These are phyloP conservation scores for Rhizoglyphus robini DNA, from an alignment of 1,140 invertebrate species.

Conservation along the genomic window DNA sequence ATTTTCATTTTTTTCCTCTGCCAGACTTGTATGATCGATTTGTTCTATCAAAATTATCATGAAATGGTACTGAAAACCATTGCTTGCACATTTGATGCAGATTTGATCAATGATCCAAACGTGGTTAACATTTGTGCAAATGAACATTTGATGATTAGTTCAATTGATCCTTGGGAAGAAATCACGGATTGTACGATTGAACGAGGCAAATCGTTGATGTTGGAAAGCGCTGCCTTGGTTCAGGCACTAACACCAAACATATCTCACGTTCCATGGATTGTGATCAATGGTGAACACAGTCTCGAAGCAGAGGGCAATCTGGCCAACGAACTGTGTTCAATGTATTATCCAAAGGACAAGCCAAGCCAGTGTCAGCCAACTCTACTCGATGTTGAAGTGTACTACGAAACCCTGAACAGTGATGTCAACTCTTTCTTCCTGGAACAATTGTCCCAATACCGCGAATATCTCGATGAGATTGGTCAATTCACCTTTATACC, in stretches of 20 bases:
- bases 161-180: background rate
- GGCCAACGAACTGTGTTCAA: constrained; percentile 4
- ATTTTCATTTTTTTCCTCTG: background rate
- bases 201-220: background rate
- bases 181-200: background rate
- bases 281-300: constrained; percentile 14
- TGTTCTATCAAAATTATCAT: background rate
- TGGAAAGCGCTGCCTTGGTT: background rate
- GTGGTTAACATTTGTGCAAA: background rate
- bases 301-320: constrained; percentile 14
- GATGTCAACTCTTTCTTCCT: background rate
- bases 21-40: background rate
- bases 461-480: constrained; percentile 16
- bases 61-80: background rate
- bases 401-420: background rate
- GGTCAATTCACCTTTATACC: background rate
- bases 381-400: background rate
- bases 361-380: background rate
- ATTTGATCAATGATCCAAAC: background rate
- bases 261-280: constrained; percentile 18
- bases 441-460: background rate
- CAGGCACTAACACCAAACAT: background rate
- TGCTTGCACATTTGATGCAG: background rate
- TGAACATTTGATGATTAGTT: background rate
- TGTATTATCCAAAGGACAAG: constrained; percentile 14